Evolutionary conservation across 2,797 vertebrate genomes (phyloP).

Genomic region (Oreochromis grahami): DNA sequence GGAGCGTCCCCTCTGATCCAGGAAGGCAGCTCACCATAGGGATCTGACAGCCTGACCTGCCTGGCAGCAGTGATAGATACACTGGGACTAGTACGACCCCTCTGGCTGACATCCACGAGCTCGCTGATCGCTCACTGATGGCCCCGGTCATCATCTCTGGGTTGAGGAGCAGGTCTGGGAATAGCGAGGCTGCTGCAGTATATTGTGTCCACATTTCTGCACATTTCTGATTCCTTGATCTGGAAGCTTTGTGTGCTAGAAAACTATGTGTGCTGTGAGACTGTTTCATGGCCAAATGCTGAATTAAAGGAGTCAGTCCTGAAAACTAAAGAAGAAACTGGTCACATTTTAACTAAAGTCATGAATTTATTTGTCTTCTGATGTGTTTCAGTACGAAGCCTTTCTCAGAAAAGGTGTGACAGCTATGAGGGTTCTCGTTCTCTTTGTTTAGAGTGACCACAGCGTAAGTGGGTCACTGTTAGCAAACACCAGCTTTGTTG

Average conservation of each 20-base stretch:
- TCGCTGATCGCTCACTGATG: constrained; percentile 31
- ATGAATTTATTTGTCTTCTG: neutral
- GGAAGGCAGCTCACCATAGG: constrained; percentile 40
- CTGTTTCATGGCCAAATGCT: neutral
- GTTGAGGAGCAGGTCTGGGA: constrained; percentile 42
- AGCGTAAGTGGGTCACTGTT: neutral
- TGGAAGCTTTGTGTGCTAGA: neutral
- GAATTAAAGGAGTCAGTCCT: neutral
- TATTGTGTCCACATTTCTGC: constrained; percentile 27
- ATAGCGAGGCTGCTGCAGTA: neutral
- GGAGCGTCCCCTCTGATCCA: constrained; percentile 56
- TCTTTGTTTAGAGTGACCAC: neutral
- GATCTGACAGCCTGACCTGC: constrained; percentile 66
- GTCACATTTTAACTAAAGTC: neutral
- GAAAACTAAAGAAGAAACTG: neutral
- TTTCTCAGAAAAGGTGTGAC: neutral
- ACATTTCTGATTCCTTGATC: neutral
- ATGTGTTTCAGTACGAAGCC: neutral
- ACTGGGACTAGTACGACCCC: constrained; percentile 56
- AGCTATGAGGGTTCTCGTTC: neutral
- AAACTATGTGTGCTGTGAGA: neutral
- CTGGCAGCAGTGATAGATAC: constrained; percentile 72
- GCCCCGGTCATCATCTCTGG: constrained; percentile 32
- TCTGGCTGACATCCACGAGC: constrained; percentile 60
- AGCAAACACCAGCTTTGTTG: neutral